Evolutionary conservation across 2,113 vertebrate genomes (phyloP), one percentile per base, ranked within the genome.

Genomic region (Eclectus roratus): DNA sequence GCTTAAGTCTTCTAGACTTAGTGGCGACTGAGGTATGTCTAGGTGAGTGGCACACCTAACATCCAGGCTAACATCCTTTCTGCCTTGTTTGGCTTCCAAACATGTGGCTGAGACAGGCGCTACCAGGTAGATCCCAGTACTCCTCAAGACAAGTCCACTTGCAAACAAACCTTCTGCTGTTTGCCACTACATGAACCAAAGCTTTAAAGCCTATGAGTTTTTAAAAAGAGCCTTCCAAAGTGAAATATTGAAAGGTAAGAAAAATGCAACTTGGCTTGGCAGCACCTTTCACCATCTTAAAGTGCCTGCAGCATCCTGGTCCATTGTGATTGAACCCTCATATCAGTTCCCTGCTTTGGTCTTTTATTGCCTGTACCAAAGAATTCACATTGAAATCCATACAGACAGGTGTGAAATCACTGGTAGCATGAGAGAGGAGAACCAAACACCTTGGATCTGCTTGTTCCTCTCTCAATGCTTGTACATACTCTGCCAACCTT

Each of bases 301-400:
- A 76, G 52, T 69, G 33, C 37, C 58, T 41, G 31, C 28, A 46
- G 43, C 19, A 43, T 17, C 31, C 81, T 43, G 37, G 33, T 29
- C 35, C 72, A 55, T 35, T 20, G 1, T 0, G 1, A 14, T 19
- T 7, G 9, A 50, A 9, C 56, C 23, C 35, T 37, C 47, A 4
- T 7, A 9, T 13, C 23, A 47, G 47, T 50, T 65, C 61, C 43
- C 21, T 60, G 16, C 29, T 91, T 81, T 89, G 14, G n/a, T 64
- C 18, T 68, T 85, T 41, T 24, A 11, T 25, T 21, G 4, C 16
- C 20, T 66, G 2, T 27, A 2, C 9, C 4, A 6, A 23, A 77
- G 29, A 31, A 52, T 12, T 60, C 27, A 13, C 21, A 6, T 4
- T 49, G 68, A 81, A 91, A 89, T 37, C 35, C n/a, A 19, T 1